Evolutionary conservation across 2,888 invertebrate species (phyloP).

Genomic region (Drosophila parthenogenetica): DNA sequence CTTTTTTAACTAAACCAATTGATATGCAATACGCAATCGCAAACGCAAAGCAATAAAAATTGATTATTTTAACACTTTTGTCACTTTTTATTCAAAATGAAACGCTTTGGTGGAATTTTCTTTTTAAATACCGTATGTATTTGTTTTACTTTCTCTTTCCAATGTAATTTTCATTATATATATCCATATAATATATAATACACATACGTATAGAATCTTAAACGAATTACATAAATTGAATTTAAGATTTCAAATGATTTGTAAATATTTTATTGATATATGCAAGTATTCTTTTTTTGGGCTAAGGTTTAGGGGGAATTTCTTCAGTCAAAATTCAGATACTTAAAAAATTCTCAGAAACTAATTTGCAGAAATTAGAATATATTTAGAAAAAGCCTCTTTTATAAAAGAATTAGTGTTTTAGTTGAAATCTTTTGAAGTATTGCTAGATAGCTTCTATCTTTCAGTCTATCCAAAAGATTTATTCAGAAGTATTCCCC

Average conservation of each 20-base stretch:
- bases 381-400: conserved; percentile 14
- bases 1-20: conserved; percentile 58
- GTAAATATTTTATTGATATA: conserved; percentile 54
- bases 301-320: conserved; percentile 8
- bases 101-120: neutral
- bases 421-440: conserved; percentile 12
- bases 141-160: conserved; percentile 17
- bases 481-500: conserved; percentile 1
- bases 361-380: conserved; percentile 1
- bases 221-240: conserved; percentile 50
- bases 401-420: neutral
- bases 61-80: conserved; percentile 22
- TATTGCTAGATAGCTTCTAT: conserved; percentile 16
- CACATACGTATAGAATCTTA: conserved; percentile 46
- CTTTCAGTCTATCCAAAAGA: conserved; percentile 24
- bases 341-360: no score
- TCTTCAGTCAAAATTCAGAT: conserved; percentile 25
- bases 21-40: conserved; percentile 55
- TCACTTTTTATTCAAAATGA: conserved; percentile 9
- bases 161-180: conserved; percentile 45
- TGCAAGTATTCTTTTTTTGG: conserved; percentile 30
- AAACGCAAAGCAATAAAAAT: conserved; percentile 61
- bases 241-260: conserved; percentile 49
- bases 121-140: conserved; percentile 56
- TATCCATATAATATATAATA: conserved; percentile 47